These are phyloP conservation scores for Corvus hawaiiensis DNA, from an alignment of 2,113 vertebrate genomes.

Conservation along the genomic window DNA sequence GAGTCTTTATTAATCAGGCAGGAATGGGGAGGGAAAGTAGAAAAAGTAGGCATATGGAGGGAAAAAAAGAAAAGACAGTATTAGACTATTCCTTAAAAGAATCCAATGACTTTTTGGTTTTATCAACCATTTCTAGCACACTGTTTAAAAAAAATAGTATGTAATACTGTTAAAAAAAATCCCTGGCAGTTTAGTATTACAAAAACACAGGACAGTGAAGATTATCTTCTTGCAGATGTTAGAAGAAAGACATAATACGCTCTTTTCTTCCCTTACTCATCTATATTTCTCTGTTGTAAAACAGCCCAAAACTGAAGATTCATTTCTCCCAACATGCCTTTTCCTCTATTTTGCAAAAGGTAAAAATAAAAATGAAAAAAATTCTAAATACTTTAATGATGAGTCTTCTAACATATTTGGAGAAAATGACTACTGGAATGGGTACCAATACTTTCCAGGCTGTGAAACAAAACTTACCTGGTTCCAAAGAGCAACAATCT, in stretches of 20 bases:
- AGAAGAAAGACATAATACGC: not conserved
- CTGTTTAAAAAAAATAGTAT: not conserved
- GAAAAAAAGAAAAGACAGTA: not conserved
- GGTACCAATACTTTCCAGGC: not conserved
- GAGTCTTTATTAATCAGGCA: not conserved
- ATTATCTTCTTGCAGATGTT: not conserved
- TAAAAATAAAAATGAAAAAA: not conserved
- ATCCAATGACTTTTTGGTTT: not conserved
- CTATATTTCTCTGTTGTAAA: not conserved
- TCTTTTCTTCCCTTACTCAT: not conserved
- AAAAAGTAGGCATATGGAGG: not conserved
- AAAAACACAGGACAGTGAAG: not conserved
- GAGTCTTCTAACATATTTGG: not conserved
- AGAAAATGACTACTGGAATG: not conserved
- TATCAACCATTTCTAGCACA: not conserved
- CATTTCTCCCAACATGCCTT: not conserved
- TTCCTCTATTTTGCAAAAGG: not conserved
- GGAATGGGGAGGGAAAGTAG: not conserved
- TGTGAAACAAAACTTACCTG: not conserved
- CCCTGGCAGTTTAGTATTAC: not conserved
- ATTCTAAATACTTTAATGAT: not conserved
- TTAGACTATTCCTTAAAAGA: not conserved
- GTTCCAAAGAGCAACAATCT: not conserved
- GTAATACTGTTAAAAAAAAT: not conserved
- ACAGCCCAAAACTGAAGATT: not conserved